Conservation (phyloP, 2,797 vertebrate species). For the Alcedo atthis region DNA sequence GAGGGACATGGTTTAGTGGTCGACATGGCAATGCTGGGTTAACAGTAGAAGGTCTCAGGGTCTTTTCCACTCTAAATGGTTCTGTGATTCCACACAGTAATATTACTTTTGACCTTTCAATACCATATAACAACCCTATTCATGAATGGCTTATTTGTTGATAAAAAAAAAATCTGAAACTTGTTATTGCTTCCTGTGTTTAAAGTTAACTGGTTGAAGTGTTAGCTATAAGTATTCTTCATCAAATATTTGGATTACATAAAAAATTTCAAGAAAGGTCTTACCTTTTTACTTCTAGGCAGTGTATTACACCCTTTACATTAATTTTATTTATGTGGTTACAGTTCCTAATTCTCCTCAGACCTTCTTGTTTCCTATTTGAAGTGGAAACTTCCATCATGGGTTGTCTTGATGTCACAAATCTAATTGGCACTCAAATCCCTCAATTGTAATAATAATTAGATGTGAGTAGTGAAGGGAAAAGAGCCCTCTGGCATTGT, state of each 20-base stretch:
- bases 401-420: not conserved
- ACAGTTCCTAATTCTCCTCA: not conserved
- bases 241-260: not conserved
- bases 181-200: not conserved
- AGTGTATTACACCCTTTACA: not conserved
- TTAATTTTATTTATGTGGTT: not conserved
- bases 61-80: not conserved
- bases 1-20: not conserved
- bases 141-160: not conserved
- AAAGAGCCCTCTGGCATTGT: not conserved
- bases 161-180: not conserved
- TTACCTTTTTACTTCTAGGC: not conserved
- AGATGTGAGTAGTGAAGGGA: not conserved
- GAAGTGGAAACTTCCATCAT: not conserved
- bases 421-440: not conserved
- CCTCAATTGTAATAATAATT: not conserved
- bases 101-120: not conserved
- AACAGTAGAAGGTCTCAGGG: not conserved
- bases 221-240: not conserved
- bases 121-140: not conserved
- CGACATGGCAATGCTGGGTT: not conserved
- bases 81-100: not conserved
- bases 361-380: not conserved
- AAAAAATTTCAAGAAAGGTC: not conserved
- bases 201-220: not conserved